Evolutionary conservation across 2,113 vertebrate genomes (phyloP), one percentile per base, ranked within the genome.

Genomic region (Tympanuchus pallidicinctus): DNA sequence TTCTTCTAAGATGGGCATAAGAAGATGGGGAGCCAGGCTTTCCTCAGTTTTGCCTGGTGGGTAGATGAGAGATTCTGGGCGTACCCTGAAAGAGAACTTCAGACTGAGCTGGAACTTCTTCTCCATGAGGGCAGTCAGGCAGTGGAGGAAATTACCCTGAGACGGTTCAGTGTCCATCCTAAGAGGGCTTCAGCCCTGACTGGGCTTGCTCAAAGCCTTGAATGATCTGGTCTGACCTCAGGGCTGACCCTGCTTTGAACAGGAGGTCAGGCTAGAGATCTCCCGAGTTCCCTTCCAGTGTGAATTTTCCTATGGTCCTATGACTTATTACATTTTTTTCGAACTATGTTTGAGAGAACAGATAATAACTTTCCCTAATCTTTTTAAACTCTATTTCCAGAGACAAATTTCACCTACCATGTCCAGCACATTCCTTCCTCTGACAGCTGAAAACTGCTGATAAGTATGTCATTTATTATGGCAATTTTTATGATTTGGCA

Each of bases 371-470:
- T 74, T 81, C 36, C 83, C 50, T 90, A 83, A 85, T 86, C 56
- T 92, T 88, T 86, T 83, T 1, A 67, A 95, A 66, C 14, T 90
- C 19, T 50, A 3, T 93, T 82, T 92, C 83, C 93, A 86, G 66
- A 73, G 88, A 42, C 7, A 74, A 84, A 91, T 43, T 77, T 96
- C 32, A 72, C 60, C 40, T n/a, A 59, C 40, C 10, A 1, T 32
- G 38, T 86, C 89, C 88, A 91, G 75, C 6, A 93, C 89, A 91
- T 91, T 94, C 91, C 79, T 91, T 92, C 75, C 66, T 74, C 72
- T 81, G 60, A 80, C 64, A 71, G 73, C 73, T 88, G 52, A 94
- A 90, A 70, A 92, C 76, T 94, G 76, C 50, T 92, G 87, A 74
- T 93, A 94, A 93, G 22, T 7, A 2, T 86, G 56, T 64, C 42